Evolutionary conservation across 2,888 invertebrate species (phyloP).

Genomic region (Smittia aterrima): DNA sequence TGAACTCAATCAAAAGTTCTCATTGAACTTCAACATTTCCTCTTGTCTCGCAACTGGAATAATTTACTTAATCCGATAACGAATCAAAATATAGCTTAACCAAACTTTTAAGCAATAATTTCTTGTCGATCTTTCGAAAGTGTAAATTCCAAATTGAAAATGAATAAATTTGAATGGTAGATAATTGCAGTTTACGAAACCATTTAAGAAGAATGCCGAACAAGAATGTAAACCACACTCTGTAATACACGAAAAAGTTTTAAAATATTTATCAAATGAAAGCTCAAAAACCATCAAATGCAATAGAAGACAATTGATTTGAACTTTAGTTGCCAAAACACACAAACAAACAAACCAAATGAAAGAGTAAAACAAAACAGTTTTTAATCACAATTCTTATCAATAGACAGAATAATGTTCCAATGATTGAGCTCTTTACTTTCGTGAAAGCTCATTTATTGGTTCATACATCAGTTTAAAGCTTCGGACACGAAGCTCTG

Average conservation of each 20-base stretch:
- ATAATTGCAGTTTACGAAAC: constrained; percentile 34
- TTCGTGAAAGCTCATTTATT: neutral
- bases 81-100: neutral
- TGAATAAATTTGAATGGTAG: neutral
- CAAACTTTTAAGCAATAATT: no score
- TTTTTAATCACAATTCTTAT: neutral
- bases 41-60: neutral
- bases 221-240: neutral
- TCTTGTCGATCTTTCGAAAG: no score
- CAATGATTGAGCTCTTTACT: neutral
- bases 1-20: neutral
- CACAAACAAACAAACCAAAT: constrained; percentile 16
- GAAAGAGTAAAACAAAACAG: neutral
- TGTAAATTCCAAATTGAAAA: no score
- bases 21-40: neutral
- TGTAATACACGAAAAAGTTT: constrained; percentile 4
- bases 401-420: constrained; percentile 5
- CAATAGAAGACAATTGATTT: constrained; percentile 38
- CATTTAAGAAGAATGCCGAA: neutral
- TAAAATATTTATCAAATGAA: constrained; percentile 10
- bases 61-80: neutral
- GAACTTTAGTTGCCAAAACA: constrained; percentile 29
- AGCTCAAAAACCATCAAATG: constrained; percentile 33
- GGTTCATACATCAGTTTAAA: neutral
- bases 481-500: neutral